Evolutionary conservation across 2,113 vertebrate species (phyloP), one percentile per base, ranked within the genome.

Genomic region (Entomyzon cyanotis): DNA sequence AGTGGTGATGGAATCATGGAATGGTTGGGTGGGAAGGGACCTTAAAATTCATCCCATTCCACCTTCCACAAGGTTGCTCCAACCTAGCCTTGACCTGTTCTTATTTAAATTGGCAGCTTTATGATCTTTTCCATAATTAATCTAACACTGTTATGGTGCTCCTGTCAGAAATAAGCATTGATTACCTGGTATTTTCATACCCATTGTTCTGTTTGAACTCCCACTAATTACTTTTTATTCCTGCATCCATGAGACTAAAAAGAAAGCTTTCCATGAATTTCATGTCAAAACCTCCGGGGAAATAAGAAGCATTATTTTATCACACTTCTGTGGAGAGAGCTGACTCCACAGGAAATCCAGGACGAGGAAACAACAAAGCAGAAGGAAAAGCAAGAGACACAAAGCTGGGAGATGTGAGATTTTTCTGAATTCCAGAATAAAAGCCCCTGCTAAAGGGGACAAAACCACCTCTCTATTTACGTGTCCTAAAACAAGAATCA

Each of bases 291-390:
- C 31, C 84, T 76, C 67, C 12, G 3, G 59, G 91, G 81, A 87
- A 91, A 44, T 60, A 35, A 73, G 79, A 89, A 87, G 74, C 46
- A 63, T 37, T 82, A 24, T 76, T 93, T 91, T 69, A 87, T 79
- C 93, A 58, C 81, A 73, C 49, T 93, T 82, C 22, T 91, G 75
- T 63, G 62, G 49, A 85, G 84, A 89, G 65, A 76, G 63, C 81
- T 79, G 84, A 76, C 53, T 87, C 90, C 78, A 87, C 33, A 65
- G 93, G 84, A 95, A 91, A 84, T 53, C 67, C 84, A 85, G 89
- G 65, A 62, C 50, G 58, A 60, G 92, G n/a, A 85, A 85, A 84
- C 89, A 95, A 84, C 58, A 52, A 81, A 84, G 91, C 64, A 81
- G 87, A 89, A 87, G 69, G 74, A 56, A 91, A 91, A 82, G 46